Base-by-base conservation (phyloP, 1,140 invertebrate species). In the Lasioglossum baleicum region DNA sequence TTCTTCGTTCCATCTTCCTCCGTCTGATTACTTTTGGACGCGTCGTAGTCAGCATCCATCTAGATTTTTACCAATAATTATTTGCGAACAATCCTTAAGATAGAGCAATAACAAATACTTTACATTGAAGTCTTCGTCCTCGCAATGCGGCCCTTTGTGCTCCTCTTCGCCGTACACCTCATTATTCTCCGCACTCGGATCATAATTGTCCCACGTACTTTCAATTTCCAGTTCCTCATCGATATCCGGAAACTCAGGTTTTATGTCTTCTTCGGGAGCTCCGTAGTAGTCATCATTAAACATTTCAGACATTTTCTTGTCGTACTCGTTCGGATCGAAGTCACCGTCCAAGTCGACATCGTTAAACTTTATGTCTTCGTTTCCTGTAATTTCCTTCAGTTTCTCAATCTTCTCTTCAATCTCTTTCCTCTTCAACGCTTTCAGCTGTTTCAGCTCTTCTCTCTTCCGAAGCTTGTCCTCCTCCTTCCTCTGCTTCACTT, bases 291-390 rank as follows among this genome's bases (percentile, higher is more conserved):
- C 94, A 60, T 98, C 96, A 91, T 97, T 95, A 92, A 99, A 99
- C 64, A 98, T 91, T 88, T 96, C 94, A 83, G 95, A 93, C 98
- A 99, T 99, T 86, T 96, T 95, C 75, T 94, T 93, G 91, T 99
- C 98, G 91, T 99, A 96, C 80, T 96, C 96, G 35, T 95, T 95
- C 0, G 98, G 98, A 94, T 99, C 97, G 93, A 99, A 99, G 89
- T 99, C 98, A n/a, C 95, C 96, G 77, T 98, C 96, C 4, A 96
- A 90, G 88, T 96, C 95, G 11, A 94, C 88, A 56, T 94, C 92
- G 88, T 92, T 89, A 40, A 94, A 90, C 7, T 86, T 83, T 4
- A 96, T 92, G 83, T 96, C 95, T 42, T 95, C 94, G 82, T 96
- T 92, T 22, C 95, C 92, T 56, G 98, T 97, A n/a, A 99, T 96